Conservation (phyloP, 2,888 invertebrate species). For the Allacma fusca region DNA sequence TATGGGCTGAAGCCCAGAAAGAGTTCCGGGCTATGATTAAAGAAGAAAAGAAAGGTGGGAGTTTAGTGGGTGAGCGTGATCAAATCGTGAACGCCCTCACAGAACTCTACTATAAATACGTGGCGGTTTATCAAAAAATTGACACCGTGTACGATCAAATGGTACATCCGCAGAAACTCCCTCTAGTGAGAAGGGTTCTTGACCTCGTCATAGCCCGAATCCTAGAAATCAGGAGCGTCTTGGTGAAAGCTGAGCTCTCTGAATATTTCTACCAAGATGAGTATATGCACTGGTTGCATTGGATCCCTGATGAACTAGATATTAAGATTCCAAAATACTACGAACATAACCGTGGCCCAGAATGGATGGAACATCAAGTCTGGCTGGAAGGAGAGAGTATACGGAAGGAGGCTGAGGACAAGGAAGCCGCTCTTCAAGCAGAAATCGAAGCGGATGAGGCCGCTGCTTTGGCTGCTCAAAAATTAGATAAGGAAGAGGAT, state of each 20-base stretch:
- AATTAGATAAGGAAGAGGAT: slow-evolving; percentile 40
- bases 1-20: slow-evolving; percentile 54
- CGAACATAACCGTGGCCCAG: slow-evolving; percentile 50
- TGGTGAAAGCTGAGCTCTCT: slow-evolving; percentile 84
- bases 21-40: slow-evolving; percentile 40
- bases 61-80: slow-evolving; percentile 62
- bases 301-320: slow-evolving; percentile 78
- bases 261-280: slow-evolving; percentile 90
- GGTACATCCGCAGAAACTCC: slow-evolving; percentile 89
- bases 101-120: slow-evolving; percentile 82
- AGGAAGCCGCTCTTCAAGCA: slow-evolving; percentile 34
- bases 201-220: slow-evolving; percentile 83
- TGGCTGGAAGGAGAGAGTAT: slow-evolving; percentile 63
- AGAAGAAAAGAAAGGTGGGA: slow-evolving; percentile 62
- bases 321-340: slow-evolving; percentile 77
- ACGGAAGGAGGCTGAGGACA: slow-evolving; percentile 30
- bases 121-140: slow-evolving; percentile 76
- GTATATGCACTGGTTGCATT: slow-evolving; percentile 43
- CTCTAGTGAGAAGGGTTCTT: slow-evolving; percentile 76
- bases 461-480: neutral
- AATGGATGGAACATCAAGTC: slow-evolving; percentile 51
- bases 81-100: slow-evolving; percentile 72
- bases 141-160: slow-evolving; percentile 88
- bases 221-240: slow-evolving; percentile 85
- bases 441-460: slow-evolving; percentile 31